Conservation (phyloP, 2,888 invertebrate species). For the Corythucha ciliata region DNA sequence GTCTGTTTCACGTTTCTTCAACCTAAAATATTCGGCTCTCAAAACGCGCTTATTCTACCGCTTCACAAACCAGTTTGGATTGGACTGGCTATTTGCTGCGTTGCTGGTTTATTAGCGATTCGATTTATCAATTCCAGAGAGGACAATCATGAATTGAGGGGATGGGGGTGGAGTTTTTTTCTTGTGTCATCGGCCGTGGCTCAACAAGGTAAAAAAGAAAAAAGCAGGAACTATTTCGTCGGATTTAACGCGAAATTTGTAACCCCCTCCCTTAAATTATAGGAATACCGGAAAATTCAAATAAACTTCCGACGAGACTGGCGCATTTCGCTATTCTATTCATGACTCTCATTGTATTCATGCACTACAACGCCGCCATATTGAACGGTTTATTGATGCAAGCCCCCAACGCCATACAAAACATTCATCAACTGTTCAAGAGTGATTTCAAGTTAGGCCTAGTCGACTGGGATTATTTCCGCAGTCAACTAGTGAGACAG, state of each 20-base stretch:
- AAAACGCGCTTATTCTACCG: constrained; percentile 31
- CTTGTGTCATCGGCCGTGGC: constrained; percentile 29
- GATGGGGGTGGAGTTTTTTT: constrained; percentile 28
- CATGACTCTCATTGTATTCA: constrained; percentile 29
- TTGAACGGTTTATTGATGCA: constrained; percentile 32
- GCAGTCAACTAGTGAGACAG: constrained; percentile 7
- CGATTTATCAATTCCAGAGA: constrained; percentile 25
- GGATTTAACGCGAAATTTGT: too few species aligned
- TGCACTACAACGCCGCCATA: constrained; percentile 32
- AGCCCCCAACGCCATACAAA: constrained; percentile 31
- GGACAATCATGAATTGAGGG: constrained; percentile 19
- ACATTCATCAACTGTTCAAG: constrained; percentile 28
- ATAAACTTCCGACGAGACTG: constrained; percentile 27
- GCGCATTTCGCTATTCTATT: constrained; percentile 27
- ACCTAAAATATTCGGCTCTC: constrained; percentile 31
- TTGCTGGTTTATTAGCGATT: constrained; percentile 24
- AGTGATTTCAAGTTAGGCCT: constrained; percentile 30
- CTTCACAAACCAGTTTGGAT: constrained; percentile 28
- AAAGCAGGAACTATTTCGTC: not conserved
- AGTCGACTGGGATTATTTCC: constrained; percentile 29
- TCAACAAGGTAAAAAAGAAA: constrained; percentile 30
- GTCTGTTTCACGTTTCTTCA: constrained; percentile 32
- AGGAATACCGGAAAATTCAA: constrained; percentile 25
- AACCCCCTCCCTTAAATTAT: not conserved
- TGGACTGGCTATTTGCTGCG: constrained; percentile 11